phyloP scores from a whole-genome alignment of 2,113 vertebrate genomes.

The Odobenus rosmarus region DNA sequence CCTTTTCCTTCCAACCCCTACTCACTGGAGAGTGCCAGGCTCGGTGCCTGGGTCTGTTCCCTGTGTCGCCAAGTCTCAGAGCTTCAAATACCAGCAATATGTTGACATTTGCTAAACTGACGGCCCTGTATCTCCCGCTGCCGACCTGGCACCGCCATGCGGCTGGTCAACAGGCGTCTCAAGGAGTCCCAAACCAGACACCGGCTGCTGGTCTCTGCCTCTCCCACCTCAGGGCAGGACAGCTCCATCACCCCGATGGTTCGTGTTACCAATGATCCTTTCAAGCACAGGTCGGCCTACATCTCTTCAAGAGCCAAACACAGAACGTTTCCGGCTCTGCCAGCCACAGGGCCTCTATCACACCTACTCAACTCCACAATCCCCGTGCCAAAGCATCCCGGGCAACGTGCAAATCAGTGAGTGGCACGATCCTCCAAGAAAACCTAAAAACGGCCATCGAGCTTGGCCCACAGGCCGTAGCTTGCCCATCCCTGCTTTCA shows the following conservation, averaged over 20 bases:
- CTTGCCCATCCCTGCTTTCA: neutral
- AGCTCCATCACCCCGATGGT: neutral
- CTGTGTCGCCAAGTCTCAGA: neutral
- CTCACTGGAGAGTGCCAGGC: neutral
- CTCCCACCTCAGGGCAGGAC: neutral
- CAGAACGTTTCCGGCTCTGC: neutral
- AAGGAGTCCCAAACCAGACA: neutral
- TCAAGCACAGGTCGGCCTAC: neutral
- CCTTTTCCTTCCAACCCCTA: neutral
- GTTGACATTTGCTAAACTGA: neutral
- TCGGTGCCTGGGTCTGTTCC: neutral
- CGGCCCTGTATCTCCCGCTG: neutral
- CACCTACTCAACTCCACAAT: neutral
- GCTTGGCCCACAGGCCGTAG: neutral
- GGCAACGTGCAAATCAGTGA: neutral
- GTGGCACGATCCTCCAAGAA: neutral
- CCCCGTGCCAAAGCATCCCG: neutral
- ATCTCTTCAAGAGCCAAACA: neutral
- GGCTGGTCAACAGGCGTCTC: neutral
- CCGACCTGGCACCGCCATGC: neutral
- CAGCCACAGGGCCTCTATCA: neutral
- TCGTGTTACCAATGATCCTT: neutral
- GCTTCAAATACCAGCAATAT: neutral
- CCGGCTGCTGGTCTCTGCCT: accelerated
- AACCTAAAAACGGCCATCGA: neutral